Evolutionary conservation across 2,113 vertebrate species (phyloP).

Genomic region (Spilogale gracilis): DNA sequence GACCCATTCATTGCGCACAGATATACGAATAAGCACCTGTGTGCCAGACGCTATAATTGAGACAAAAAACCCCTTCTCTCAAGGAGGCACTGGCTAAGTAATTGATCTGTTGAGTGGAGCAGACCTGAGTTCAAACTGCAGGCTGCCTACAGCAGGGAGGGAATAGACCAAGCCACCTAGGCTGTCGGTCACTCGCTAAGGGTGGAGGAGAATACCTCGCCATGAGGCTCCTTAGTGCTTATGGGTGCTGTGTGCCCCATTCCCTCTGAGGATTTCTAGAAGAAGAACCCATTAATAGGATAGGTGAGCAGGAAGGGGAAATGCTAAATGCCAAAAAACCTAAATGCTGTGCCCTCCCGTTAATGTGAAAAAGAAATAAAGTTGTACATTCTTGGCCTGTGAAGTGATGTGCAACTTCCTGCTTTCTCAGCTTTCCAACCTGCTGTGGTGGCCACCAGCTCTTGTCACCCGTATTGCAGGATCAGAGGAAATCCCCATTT

Average conservation of each 20-base stretch:
- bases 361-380: conserved; percentile 36
- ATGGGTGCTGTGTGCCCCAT: neutral
- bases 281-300: conserved; percentile 49
- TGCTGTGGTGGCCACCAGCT: too few relatives aligned
- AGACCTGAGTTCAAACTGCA: neutral
- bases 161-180: rapidly evolving
- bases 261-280: conserved; percentile 35
- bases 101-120: neutral
- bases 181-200: neutral
- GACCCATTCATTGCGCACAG: neutral
- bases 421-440: neutral
- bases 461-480: neutral
- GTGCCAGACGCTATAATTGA: neutral
- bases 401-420: neutral
- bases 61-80: neutral
- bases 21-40: neutral
- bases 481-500: neutral
- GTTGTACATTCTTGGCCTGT: conserved; percentile 61
- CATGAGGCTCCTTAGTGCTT: neutral
- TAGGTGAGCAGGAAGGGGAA: conserved; percentile 55
- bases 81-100: neutral
- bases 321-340: neutral
- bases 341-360: neutral
- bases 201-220: neutral
- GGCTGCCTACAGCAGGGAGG: too few relatives aligned